Percentiles rank a stretch among this genome's conserved stretches.
Conservation (phyloP, 2,888 invertebrate genomes). For the Drosophila meridionalis region DNA sequence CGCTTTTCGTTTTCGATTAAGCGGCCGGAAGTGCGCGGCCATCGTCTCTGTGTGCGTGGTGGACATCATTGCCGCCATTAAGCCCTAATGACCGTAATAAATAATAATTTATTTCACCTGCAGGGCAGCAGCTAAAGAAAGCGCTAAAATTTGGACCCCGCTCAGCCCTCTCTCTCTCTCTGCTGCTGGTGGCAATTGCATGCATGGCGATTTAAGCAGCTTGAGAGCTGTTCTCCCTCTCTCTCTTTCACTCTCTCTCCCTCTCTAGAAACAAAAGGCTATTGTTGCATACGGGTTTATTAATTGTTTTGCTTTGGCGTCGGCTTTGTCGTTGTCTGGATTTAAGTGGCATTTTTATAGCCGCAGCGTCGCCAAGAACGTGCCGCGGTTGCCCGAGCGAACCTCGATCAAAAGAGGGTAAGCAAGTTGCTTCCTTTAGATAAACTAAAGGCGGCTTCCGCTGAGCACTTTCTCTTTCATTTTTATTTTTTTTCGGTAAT, state of each 20-base stretch:
- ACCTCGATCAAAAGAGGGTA: neutral
- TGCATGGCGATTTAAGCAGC: conserved; percentile 7
- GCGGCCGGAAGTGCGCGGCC: conserved; percentile 73
- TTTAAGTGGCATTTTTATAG: conserved; percentile 75
- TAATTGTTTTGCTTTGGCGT: conserved; percentile 71
- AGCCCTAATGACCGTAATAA: conserved; percentile 80
- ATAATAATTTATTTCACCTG: conserved; percentile 81
- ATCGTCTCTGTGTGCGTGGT: conserved; percentile 61
- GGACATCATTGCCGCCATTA: conserved; percentile 82
- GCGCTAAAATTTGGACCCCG: conserved; percentile 2
- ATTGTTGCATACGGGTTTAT: conserved; percentile 75
- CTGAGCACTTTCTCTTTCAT: conserved; percentile 1
- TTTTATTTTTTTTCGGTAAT: conserved; percentile 33
- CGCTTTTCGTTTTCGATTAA: conserved; percentile 78
- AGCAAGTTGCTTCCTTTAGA: conserved; percentile 42
- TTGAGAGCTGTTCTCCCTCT: neutral
- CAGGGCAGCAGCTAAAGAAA: conserved; percentile 55
- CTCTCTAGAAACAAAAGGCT: conserved; percentile 74
- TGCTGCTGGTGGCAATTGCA: conserved; percentile 4
- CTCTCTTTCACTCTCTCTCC: neutral
- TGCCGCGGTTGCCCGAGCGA: conserved; percentile 46
- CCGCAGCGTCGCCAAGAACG: conserved; percentile 55
- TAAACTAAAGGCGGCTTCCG: conserved; percentile 60
- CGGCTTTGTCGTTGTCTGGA: conserved; percentile 43
- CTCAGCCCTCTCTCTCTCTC: neutral